Conservation (phyloP, 2,113 vertebrate species). For the Paramisgurnus dabryanus region DNA sequence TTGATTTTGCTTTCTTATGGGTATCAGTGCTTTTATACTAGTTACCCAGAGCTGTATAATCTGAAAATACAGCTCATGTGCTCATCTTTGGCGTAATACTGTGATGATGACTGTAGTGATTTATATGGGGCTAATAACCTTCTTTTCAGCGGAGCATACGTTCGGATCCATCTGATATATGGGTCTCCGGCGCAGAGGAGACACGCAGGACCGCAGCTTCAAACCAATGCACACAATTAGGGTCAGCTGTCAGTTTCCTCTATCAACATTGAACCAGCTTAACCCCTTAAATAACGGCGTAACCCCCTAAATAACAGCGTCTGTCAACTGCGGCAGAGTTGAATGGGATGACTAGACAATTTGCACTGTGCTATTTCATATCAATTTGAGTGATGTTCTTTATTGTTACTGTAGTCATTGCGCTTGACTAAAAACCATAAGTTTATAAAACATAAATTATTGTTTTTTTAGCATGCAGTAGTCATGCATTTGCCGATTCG, state of each 20-base stretch:
- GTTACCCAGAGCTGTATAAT: background rate
- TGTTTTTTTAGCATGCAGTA: no score
- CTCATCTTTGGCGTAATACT: constrained; percentile 32
- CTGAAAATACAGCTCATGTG: constrained; percentile 3
- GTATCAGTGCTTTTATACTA: background rate
- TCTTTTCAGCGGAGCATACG: constrained; percentile 34
- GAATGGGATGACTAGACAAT: background rate
- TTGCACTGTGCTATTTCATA: constrained; percentile 14
- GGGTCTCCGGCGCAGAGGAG: constrained; percentile 9
- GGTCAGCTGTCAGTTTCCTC: constrained; percentile 19
- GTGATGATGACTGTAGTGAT: constrained; percentile 38
- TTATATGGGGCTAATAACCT: constrained; percentile 49
- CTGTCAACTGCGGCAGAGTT: background rate
- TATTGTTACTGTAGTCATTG: constrained; percentile 11
- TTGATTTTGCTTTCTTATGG: no score
- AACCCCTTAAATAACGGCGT: constrained; percentile 34
- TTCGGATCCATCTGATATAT: constrained; percentile 41
- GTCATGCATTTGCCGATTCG: no score
- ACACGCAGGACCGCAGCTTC: constrained; percentile 2
- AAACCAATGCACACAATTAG: constrained; percentile 20
- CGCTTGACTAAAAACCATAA: background rate
- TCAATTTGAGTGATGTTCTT: background rate
- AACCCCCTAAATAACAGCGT: constrained; percentile 35
- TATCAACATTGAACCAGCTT: constrained; percentile 1
- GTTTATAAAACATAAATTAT: no score